A percentile compares a stretch with the other conserved stretches of the same genome.
These are phyloP conservation scores for Eleginops maclovinus DNA, from an alignment of 2,113 vertebrate species.

Conservation along the genomic window DNA sequence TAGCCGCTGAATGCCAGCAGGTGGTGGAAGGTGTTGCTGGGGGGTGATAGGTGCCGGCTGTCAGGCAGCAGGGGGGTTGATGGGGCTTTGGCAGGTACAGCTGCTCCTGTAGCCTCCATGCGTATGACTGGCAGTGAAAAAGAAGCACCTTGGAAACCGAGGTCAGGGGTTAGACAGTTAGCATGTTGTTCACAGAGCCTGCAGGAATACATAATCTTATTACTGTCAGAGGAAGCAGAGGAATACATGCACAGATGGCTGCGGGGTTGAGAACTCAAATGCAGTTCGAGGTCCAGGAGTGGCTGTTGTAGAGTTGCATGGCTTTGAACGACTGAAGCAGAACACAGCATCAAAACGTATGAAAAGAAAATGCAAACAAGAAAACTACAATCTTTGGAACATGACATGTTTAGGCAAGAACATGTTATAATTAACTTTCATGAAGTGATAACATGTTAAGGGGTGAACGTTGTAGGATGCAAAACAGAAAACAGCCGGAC, in stretches of 20 bases:
- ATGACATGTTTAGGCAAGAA: no score
- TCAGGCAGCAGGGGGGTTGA: constrained; percentile 26
- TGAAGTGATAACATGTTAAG: no score
- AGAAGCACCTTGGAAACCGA: constrained; percentile 31
- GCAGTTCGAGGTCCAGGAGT: not conserved
- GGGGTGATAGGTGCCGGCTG: constrained; percentile 48
- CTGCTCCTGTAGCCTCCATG: constrained; percentile 28
- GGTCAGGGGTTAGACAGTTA: constrained; percentile 55
- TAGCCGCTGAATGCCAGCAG: constrained; percentile 33
- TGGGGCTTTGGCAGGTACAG: constrained; percentile 55
- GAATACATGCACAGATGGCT: constrained; percentile 6
- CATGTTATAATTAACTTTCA: no score
- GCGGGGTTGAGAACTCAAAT: not conserved
- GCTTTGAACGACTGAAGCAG: no score
- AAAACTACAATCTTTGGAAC: no score
- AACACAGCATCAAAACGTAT: no score
- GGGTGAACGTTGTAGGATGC: no score
- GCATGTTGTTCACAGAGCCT: constrained; percentile 45
- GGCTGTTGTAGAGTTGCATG: no score
- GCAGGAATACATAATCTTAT: constrained; percentile 32
- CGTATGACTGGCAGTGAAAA: constrained; percentile 45
- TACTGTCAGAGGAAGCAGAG: constrained; percentile 40
- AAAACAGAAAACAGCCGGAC: no score
- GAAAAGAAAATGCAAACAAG: no score
- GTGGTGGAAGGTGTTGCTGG: constrained; percentile 29